Conservation (phyloP, 2,113 vertebrate species). For the Orthochromis malagaraziensis region DNA sequence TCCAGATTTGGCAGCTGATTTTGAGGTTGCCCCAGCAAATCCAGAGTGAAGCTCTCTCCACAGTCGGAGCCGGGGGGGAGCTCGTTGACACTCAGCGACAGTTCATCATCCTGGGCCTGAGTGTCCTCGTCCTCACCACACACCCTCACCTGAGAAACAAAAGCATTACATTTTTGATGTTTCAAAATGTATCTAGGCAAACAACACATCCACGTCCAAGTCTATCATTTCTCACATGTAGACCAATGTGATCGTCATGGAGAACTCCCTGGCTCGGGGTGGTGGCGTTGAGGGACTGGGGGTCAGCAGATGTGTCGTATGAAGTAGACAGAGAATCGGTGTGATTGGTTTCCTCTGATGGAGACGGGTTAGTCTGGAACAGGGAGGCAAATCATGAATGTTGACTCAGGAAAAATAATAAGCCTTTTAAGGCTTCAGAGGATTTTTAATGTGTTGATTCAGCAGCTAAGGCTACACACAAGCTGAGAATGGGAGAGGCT, state of each 20-base stretch:
- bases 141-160: constrained; percentile 66
- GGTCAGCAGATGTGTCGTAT: constrained; percentile 81
- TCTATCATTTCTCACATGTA: constrained; percentile 34
- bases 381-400: background rate
- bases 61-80: constrained; percentile 86
- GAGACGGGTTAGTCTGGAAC: constrained; percentile 89
- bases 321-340: constrained; percentile 83
- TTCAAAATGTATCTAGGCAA: background rate
- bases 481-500: constrained; percentile 88
- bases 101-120: constrained; percentile 84
- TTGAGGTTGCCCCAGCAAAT: constrained; percentile 70
- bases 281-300: constrained; percentile 76
- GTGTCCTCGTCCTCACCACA: constrained; percentile 81
- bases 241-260: constrained; percentile 18
- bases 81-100: constrained; percentile 84
- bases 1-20: constrained; percentile 14
- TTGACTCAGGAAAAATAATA: background rate
- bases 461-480: constrained; percentile 68
- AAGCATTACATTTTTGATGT: background rate
- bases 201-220: background rate
- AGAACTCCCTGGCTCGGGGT: constrained; percentile 76
- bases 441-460: background rate
- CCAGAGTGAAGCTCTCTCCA: constrained; percentile 87
- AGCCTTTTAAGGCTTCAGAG: background rate
- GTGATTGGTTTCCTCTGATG: constrained; percentile 88